Evolutionary conservation across 2,888 invertebrate genomes (phyloP).

Genomic region (Melieria omissa): DNA sequence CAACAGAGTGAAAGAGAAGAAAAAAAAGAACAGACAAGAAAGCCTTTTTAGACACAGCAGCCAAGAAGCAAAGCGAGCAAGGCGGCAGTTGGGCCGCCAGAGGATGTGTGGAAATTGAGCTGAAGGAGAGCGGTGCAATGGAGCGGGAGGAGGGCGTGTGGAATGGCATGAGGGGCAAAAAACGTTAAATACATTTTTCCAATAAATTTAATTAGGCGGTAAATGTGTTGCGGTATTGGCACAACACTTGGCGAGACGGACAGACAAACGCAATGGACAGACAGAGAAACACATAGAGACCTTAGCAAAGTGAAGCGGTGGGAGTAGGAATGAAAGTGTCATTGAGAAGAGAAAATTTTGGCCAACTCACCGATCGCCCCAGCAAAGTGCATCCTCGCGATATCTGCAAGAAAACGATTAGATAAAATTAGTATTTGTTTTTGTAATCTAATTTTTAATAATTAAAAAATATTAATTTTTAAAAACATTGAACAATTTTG

Average conservation of each 20-base stretch:
- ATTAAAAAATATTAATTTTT: no score
- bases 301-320: background rate
- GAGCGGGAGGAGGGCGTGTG: slow-evolving; percentile 2
- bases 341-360: slow-evolving; percentile 19
- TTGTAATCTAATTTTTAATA: background rate
- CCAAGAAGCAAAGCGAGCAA: background rate
- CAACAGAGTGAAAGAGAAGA: slow-evolving; percentile 66
- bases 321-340: background rate
- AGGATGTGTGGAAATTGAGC: background rate
- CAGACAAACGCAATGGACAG: no score
- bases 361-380: slow-evolving; percentile 84
- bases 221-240: slow-evolving; percentile 59
- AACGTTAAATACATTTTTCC: slow-evolving; percentile 55
- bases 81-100: background rate
- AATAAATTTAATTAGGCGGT: slow-evolving; percentile 64
- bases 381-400: slow-evolving; percentile 87
- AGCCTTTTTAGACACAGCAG: slow-evolving; percentile 28
- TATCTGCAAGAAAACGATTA: slow-evolving; percentile 76
- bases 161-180: slow-evolving; percentile 33
- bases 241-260: slow-evolving; percentile 15
- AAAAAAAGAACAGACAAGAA: slow-evolving; percentile 40
- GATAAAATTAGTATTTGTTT: slow-evolving; percentile 50
- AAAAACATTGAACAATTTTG: no score
- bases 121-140: background rate
- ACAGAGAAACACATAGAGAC: no score